Evolutionary conservation across 2,113 vertebrate genomes (phyloP).

Genomic region (Chloropsis cyanopogon): DNA sequence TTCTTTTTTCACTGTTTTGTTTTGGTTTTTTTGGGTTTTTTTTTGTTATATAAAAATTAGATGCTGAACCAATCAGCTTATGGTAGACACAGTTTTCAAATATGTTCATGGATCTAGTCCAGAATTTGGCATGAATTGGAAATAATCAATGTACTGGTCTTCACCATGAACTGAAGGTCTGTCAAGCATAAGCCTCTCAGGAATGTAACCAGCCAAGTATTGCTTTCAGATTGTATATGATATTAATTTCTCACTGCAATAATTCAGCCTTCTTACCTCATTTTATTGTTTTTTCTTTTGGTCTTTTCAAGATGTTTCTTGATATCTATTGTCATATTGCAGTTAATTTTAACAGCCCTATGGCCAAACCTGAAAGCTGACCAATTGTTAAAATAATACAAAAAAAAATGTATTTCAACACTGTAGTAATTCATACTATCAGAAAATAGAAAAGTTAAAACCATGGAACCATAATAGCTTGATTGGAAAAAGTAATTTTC

Average conservation of each 20-base stretch:
- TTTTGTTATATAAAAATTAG: background rate
- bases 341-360: background rate
- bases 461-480: background rate
- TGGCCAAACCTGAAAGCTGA: background rate
- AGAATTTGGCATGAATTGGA: background rate
- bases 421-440: background rate
- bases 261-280: background rate
- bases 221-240: background rate
- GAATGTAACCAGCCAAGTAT: background rate
- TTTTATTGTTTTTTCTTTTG: background rate
- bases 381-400: background rate
- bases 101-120: background rate
- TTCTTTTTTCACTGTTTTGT: background rate
- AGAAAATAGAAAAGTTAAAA: background rate
- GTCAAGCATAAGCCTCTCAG: background rate
- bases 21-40: background rate
- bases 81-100: background rate
- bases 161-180: background rate
- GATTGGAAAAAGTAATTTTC: background rate
- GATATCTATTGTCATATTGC: background rate
- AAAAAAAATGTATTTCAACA: background rate
- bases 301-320: background rate
- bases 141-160: background rate
- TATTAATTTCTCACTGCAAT: background rate
- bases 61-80: background rate